These are phyloP conservation scores for Canis aureus DNA, from an alignment of 2,113 vertebrate genomes.

Conservation along the genomic window DNA sequence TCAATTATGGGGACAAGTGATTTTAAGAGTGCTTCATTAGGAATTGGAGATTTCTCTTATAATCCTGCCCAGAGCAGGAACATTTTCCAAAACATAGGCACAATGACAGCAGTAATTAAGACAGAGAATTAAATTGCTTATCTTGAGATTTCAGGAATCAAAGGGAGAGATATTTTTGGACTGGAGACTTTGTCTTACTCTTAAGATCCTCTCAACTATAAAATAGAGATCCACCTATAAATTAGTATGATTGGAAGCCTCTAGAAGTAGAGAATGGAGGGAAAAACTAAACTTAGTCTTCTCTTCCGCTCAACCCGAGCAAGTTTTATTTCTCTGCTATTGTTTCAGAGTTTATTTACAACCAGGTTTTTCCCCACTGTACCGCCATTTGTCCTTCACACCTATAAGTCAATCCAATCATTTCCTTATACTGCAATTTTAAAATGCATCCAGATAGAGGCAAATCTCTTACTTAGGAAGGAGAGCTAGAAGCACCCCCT, in stretches of 20 bases:
- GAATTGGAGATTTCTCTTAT: neutral
- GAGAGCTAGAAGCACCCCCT: neutral
- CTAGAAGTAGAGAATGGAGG: neutral
- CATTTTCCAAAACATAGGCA: neutral
- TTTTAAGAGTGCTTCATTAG: neutral
- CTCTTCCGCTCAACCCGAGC: neutral
- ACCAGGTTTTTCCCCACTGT: neutral
- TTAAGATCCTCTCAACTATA: slow-evolving; percentile 32
- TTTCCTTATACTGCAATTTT: neutral
- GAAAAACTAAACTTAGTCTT: neutral
- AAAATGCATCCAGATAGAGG: slow-evolving; percentile 7
- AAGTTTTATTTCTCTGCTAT: slow-evolving; percentile 2
- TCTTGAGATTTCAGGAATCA: slow-evolving; percentile 29
- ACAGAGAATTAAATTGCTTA: slow-evolving; percentile 36
- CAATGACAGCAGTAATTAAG: neutral
- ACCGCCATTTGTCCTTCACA: neutral
- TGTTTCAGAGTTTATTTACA: neutral
- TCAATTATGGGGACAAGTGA: neutral
- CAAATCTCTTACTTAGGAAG: neutral
- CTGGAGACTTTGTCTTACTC: neutral
- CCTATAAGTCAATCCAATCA: neutral
- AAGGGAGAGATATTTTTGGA: neutral
- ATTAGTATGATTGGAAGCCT: neutral
- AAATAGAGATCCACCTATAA: neutral
- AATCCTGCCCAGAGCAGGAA: neutral